Evolutionary conservation across 2,113 vertebrate genomes (phyloP).

Genomic region (Labrus mixtus): DNA sequence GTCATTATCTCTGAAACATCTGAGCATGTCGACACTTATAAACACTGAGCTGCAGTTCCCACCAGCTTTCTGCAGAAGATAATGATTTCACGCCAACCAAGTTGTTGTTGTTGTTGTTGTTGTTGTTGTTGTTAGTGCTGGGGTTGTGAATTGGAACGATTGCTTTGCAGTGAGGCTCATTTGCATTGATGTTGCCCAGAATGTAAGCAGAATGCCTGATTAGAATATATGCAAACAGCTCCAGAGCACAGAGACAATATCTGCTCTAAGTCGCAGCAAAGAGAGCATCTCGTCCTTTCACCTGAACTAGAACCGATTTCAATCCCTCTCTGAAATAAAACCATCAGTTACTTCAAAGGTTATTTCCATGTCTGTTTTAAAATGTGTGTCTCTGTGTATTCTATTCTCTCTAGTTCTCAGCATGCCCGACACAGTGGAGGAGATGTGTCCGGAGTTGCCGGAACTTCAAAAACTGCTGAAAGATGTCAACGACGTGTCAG

Average conservation of each 20-base stretch:
- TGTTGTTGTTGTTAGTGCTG: no score
- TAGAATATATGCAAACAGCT: no score
- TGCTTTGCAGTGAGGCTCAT: neutral
- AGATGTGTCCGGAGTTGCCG: constrained; percentile 95
- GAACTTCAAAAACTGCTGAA: constrained; percentile 91
- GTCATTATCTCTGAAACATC: no score
- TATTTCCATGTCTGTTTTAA: neutral
- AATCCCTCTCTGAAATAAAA: no score
- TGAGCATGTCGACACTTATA: neutral
- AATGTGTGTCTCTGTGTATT: neutral
- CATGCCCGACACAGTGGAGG: constrained; percentile 94
- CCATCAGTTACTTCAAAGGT: no score
- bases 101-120: no score
- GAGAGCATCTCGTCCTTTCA: no score
- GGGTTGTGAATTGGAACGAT: no score
- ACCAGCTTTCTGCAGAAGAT: neutral
- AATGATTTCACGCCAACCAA: neutral
- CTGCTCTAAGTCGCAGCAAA: no score
- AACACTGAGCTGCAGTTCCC: neutral
- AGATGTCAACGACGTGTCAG: constrained; percentile 92
- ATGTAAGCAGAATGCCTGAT: no score
- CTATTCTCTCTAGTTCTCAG: constrained; percentile 87
- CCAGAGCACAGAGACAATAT: no score
- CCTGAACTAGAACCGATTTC: no score
- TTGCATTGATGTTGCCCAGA: neutral